Base-by-base conservation (phyloP, 2,888 invertebrate genomes). In the Oligia strigilis region DNA sequence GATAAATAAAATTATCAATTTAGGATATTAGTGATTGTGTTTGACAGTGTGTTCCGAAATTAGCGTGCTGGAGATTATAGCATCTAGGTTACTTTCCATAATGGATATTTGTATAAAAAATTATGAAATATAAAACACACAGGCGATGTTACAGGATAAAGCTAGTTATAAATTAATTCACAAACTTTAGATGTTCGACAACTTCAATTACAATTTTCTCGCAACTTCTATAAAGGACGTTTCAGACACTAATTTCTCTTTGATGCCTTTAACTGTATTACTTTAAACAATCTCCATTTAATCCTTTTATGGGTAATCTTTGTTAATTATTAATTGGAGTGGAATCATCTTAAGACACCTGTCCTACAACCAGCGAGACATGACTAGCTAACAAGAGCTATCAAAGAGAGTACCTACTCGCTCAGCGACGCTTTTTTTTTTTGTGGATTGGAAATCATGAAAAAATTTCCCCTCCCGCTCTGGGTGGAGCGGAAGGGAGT, bases 251-350 rank as follows among this genome's bases (percentile, higher is more conserved):
- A 83, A 87, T 76, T 87, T 78, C n/a, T 43, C 85, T 89, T 88
- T 88, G 85, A 89, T 78, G 66, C 36, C 69, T 70, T 36, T 77
- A 74, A 78, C 78, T 75, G 60, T 83, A 49, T 77, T 85, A 86
- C 69, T 85, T 81, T 75, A 78, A 80, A 86, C 80, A 88, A 89
- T 83, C 79, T 85, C 46, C 29, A 60, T 76, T 77, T 82, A 87
- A 88, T 81, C 75, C 83, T 73, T 89, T 78, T 82, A 78, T n/a
- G 78, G 67, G 5, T 60, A 78, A 82, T 72, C 86, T 83, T 79
- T 71, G 87, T 75, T 87, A 82, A 89, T 82, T 70, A 60, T 62
- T 77, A 84, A 73, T 88, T 89, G 85, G 66, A 78, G 73, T 75
- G 60, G 40, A 77, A 75, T 89, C 36, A 81, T 82, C 72, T 82